Base-by-base conservation (phyloP, 1,140 invertebrate species). In the Diabrotica undecimpunctata region DNA sequence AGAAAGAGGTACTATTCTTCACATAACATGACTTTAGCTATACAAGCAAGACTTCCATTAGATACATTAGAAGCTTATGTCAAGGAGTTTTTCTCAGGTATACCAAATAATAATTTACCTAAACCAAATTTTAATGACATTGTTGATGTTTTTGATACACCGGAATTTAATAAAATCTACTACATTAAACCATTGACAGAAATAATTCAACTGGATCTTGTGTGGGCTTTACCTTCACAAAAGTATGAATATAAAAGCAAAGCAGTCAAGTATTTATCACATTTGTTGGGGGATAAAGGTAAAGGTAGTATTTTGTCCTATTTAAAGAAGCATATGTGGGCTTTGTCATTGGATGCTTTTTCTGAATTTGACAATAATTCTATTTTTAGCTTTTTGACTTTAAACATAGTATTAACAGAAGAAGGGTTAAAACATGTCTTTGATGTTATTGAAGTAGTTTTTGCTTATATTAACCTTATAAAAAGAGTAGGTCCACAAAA, bases 281-380 rank as follows among this genome's bases (percentile, higher is more conserved):
- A 89, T 79, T 78, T 97, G 5, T 79, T 97, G 5, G 94, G 93
- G 0, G 90, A 97, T 77, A 93, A 97, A 80, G 94, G 94, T 3
- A 86, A 88, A 70, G 94, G 93, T 25, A 25, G 25, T 25, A 25
- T 25, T 25, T 25, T 25, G 0, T 90, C 91, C 41, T 93, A 92
- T 74, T 81, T 97, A 36, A 87, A 90, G 25, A 25, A 25, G 4
- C 25, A 25, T 25, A 25, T 25, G 25, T 25, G 25, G 25, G 25
- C 25, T 25, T 64, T 86, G 88, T 57, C 90, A 89, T 82, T 86
- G 76, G 78, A 4, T 25, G 25, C 25, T 25, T 25, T 2, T 25
- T 4, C 25, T 68, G 92, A 90, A 0, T 92, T 90, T 71, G 89
- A 90, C 71, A 83, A 87, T 67, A 92, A 88, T 61, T 86, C 87